Evolutionary conservation across 2,797 vertebrate species (phyloP), one percentile per base, ranked within the genome.

Genomic region (Tragopan temminckii): DNA sequence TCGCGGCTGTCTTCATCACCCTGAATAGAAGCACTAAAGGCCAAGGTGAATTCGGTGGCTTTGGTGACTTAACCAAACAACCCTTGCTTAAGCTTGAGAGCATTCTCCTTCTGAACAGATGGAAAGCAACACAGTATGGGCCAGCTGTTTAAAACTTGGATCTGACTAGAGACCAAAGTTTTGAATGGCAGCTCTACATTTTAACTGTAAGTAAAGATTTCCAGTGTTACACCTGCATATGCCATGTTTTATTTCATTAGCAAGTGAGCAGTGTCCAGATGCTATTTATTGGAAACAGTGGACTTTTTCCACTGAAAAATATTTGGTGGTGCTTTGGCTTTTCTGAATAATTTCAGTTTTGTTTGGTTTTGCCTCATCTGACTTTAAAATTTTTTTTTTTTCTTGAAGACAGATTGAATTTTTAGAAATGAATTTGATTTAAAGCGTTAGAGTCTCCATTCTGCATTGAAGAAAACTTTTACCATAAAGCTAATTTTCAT

Each of bases 281-380:
- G 79, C 27, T 93, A 64, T 88, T 95, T 96, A 76, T 94, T 93
- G 71, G 69, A 89, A 94, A 85, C n/a, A 48, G 68, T 91, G 74
- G 78, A 86, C 78, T 94, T 93, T 61, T 80, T 75, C 93, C 80
- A 80, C 67, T 74, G 85, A 77, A 74, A 93, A 96, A 91, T 96
- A 88, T 81, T 91, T 95, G 92, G 88, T 90, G 94, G 89, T 76
- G 59, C 55, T 88, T 81, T 96, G 77, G n/a, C 61, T 82, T 91
- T 85, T 90, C 59, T 91, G 88, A 88, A 80, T 82, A 94, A 82
- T 80, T 70, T 80, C 43, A 71, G 82, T 18, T 36, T 80, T 94
- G 82, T 90, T 90, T 88, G 57, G 52, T 82, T 91, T 96, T 5
- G 52, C 85, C 88, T 87, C 91, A 80, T 90, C 31, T 93, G 91